Base-by-base conservation (phyloP, 2,888 invertebrate species). In the Papilio protenor region DNA sequence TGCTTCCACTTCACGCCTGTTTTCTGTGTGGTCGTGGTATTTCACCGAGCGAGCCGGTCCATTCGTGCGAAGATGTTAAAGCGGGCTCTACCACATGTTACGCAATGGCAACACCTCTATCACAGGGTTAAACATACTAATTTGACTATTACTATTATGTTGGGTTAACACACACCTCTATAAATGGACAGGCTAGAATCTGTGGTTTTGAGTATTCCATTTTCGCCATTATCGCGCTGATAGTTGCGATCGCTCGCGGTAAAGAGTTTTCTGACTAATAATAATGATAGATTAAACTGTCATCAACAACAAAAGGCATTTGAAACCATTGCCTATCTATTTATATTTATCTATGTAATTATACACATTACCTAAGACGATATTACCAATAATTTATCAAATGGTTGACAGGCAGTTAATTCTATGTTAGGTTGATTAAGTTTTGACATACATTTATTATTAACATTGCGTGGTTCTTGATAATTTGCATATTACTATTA, bases 321-420 rank as follows among this genome's bases (percentile, higher is more conserved):
- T 8, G 0, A n/a, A n/a, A 8, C 21, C 23, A 59, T 23, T 59
- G 23, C 12, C 6, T 40, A 40, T 40, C 40, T 40, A 40, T 40
- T 40, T 40, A 5, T 40, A 40, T 40, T 8, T 40, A 40, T 40
- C 40, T 8, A 40, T 40, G 40, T 1, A 40, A 40, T 40, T 8
- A n/a, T 1, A 14, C n/a, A 57, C 10, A 57, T 57, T 57, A 59
- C 23, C 23, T 21, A 52, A 52, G 57, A 12, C 21, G 57, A 1
- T 23, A 71, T 72, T 52, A 27, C 1, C 14, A 72, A 18, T 27
- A 10, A 72, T 72, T 72, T 52, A 55, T 72, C 72, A 72, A 16
- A 23, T 1, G 2, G 12, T 72, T 16, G 72, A 72, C 72, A 55
- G 70, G 21, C 33, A n/a, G 69, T 49, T 72, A 27, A 33, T 52